Percentiles rank a stretch among this genome's conserved stretches.
These are phyloP conservation scores for Nebria brevicollis DNA, from an alignment of 2,888 invertebrate species.

Conservation along the genomic window DNA sequence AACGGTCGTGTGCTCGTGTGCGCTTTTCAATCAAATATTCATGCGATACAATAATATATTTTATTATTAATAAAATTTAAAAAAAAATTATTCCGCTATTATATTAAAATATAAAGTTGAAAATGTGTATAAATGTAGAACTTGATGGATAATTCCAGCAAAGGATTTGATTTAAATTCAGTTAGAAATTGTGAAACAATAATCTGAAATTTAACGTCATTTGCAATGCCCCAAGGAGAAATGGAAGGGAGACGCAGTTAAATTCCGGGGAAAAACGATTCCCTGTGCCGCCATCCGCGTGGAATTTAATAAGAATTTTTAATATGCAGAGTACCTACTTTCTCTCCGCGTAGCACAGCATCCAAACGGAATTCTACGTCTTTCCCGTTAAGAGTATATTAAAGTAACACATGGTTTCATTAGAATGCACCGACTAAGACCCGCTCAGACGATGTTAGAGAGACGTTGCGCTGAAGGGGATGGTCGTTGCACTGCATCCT, in stretches of 20 bases:
- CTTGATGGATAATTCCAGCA: no score
- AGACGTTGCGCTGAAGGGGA: background rate
- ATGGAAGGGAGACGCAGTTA: background rate
- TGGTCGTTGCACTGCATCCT: background rate
- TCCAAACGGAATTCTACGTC: constrained; percentile 29
- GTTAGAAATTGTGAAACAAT: no score
- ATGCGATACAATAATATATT: no score
- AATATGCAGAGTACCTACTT: constrained; percentile 38
- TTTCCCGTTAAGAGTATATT: constrained; percentile 45
- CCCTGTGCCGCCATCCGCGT: background rate
- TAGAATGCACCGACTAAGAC: constrained; percentile 33
- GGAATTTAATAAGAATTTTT: constrained; percentile 47
- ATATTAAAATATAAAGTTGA: no score
- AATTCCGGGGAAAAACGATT: background rate
- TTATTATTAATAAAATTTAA: no score
- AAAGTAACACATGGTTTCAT: constrained; percentile 47
- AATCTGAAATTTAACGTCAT: no score
- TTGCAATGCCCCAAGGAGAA: background rate
- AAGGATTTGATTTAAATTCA: no score
- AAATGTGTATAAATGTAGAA: no score
- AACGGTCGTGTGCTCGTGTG: no score
- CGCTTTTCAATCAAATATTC: no score
- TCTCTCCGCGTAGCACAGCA: background rate
- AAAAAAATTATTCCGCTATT: no score
- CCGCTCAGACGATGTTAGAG: background rate